Conservation (phyloP, 1,140 invertebrate species). For the Drosophila tristis region DNA sequence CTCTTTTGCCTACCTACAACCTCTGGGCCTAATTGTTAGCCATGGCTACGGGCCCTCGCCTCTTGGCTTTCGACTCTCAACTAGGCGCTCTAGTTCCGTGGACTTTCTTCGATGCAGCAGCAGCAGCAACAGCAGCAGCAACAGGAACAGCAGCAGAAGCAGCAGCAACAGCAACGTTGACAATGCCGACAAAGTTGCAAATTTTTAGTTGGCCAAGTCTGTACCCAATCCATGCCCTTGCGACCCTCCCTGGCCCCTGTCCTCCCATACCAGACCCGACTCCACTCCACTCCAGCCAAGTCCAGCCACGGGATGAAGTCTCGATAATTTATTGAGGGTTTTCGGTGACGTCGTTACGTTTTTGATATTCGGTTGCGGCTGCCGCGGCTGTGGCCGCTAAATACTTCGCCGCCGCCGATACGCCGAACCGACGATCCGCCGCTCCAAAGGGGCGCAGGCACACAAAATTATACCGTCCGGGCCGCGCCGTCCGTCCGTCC, state of each 20-base stretch:
- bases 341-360: constrained; percentile 77
- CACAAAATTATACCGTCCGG: constrained; percentile 80
- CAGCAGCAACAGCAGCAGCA: too few relatives aligned
- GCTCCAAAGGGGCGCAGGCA: constrained; percentile 33
- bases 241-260: too few relatives aligned
- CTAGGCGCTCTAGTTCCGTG: constrained; percentile 73
- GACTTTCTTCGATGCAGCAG: constrained; percentile 50
- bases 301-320: constrained; percentile 39
- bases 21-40: constrained; percentile 67
- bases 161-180: constrained; percentile 5
- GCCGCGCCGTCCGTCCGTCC: constrained; percentile 14
- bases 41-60: constrained; percentile 10
- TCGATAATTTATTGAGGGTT: constrained; percentile 82
- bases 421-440: constrained; percentile 19
- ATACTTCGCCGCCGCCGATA: constrained; percentile 63
- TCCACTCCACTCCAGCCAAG: not conserved
- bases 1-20: constrained; percentile 61
- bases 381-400: constrained; percentile 72
- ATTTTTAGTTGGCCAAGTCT: constrained; percentile 31
- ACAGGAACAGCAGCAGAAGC: too few relatives aligned
- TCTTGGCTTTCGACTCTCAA: constrained; percentile 3
- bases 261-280: not conserved
- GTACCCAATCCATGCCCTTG: constrained; percentile 3
- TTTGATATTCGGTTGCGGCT: constrained; percentile 79
- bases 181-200: constrained; percentile 59